Evolutionary conservation across 2,888 invertebrate genomes (phyloP), one percentile per base, ranked within the genome.

Genomic region (Torymus auratus): DNA sequence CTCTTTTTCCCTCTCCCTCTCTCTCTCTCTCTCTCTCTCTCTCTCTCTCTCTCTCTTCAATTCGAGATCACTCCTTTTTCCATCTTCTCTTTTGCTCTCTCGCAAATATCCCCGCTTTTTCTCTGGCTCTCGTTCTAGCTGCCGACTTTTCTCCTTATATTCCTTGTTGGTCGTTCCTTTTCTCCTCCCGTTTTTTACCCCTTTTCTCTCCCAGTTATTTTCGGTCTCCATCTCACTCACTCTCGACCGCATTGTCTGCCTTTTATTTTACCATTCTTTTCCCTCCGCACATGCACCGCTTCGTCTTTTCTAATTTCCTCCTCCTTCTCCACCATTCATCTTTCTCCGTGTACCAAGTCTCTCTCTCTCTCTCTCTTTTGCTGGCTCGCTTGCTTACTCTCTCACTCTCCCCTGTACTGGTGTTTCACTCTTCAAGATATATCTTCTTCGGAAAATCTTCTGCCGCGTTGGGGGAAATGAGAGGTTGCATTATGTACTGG

Each of bases 121-220:
- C 3, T 55, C 62, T 65, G 58, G 20, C 1, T 17, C 61, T 50
- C 55, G 61, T 58, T 15, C 20, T 52, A 23, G 70, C 28, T 2
- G 68, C 28, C 67, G 60, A 80, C 83, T 79, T 58, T 78, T 17
- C 61, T 78, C 61, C 75, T 76, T 83, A 82, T 83, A 82, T 74
- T 83, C 80, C 78, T 83, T 83, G 76, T 80, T 55, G 17, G 77
- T 77, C 23, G 15, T 72, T 78, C 78, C 80, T 78, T 81, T 75
- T 81, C 77, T 82, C 15, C 53, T 60, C 64, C n/a, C 50, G n/a
- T 50, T 13, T 73, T 62, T 58, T 60, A 67, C 52, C 67, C 67
- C 67, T 76, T 71, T 80, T 80, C 28, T 55, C n/a, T 77, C 28
- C 64, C 14, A 28, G 17, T 75, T 68, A 79, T 78, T 81, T 83